Evolutionary conservation across 2,888 invertebrate genomes (phyloP).

Genomic region (Actias luna): DNA sequence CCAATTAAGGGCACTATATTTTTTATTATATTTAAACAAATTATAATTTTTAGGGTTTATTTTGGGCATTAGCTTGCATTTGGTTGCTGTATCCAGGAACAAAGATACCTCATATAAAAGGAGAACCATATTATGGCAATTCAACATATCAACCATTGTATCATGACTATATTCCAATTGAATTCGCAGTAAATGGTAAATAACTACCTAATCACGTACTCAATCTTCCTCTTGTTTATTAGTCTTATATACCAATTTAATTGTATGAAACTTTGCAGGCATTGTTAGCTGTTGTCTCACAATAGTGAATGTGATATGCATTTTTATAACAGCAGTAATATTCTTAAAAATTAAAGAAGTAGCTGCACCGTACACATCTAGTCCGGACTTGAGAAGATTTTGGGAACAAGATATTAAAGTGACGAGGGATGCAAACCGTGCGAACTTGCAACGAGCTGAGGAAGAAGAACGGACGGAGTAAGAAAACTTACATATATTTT

Average conservation of each 20-base stretch:
- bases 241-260: neutral
- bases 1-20: too few relatives aligned
- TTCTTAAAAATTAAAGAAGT: conserved; percentile 93
- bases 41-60: conserved; percentile 81
- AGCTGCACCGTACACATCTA: conserved; percentile 89
- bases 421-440: conserved; percentile 86
- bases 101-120: conserved; percentile 87
- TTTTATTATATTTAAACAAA: too few relatives aligned
- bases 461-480: conserved; percentile 75
- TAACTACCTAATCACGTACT: conserved; percentile 13
- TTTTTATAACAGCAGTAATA: conserved; percentile 89
- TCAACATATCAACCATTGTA: conserved; percentile 85
- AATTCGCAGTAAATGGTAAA: conserved; percentile 87
- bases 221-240: neutral
- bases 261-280: conserved; percentile 54
- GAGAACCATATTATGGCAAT: conserved; percentile 83
- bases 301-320: conserved; percentile 91
- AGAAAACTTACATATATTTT: conserved; percentile 23
- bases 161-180: conserved; percentile 87
- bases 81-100: conserved; percentile 86
- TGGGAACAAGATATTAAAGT: conserved; percentile 91
- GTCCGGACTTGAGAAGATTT: conserved; percentile 87
- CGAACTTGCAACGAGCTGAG: conserved; percentile 81
- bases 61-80: conserved; percentile 88
- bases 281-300: conserved; percentile 90